Evolutionary conservation across 1,140 invertebrate species (phyloP), one percentile per base, ranked within the genome.

Genomic region (Sitodiplosis mosellana): DNA sequence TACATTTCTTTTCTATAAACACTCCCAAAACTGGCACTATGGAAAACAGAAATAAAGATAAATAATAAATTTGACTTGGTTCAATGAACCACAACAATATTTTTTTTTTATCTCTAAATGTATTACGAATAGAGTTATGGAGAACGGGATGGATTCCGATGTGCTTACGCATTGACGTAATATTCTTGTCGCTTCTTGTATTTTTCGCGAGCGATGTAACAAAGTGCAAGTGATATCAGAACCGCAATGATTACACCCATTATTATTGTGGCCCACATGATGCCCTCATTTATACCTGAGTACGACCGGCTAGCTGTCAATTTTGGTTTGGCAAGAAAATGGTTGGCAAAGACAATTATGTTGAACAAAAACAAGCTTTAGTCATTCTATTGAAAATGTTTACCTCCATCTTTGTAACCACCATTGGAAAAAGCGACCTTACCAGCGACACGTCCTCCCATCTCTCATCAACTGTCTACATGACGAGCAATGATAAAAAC

Each of bases 241-340:
- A 86, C 70, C 0, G 77, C 79, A 48, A 86, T 86, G n/a, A 79
- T 79, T 44, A 84, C 80, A 4, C 80, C 81, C 81, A 86, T 85
- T 18, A 80, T 80, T 55, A 86, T 82, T 64, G 81, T 84, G 54
- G 83, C 81, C 81, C 82, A 86, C 55, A 85, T 85, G 52, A 86
- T 85, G 59, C 83, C 82, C 63, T 86, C 83, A 62, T 86, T 86
- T 59, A 86, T 81, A 20, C 81, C 81, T 54, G 78, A 80, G 51
- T 80, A 78, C 17, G 77, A 80, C 51, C 78, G 76, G 18, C 78
- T 80, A 82, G 65, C 38, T 19, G 46, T n/a, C 19, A 14, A 37
- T 15, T n/a, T 12, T 41, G 33, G 19, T 17, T 33, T 18, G 40
- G n/a, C 18, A 18, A 40, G n/a, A 17, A 15, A 43, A 27, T 22